phyloP scores from a whole-genome alignment of 2,888 invertebrate genomes.

The Blera fallax region DNA sequence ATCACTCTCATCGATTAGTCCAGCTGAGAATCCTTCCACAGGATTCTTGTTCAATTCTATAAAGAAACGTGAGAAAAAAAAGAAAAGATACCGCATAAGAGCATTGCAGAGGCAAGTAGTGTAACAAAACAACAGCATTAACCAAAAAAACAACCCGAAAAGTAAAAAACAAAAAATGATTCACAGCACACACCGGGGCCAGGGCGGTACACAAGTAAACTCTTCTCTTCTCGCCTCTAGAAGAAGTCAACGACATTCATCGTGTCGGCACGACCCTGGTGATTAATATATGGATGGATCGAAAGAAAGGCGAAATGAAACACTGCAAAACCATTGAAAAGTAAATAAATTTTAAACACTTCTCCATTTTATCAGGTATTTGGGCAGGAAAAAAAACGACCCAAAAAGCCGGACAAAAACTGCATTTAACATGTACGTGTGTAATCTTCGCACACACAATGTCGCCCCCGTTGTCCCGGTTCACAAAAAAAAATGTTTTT shows the following conservation, averaged over 20 bases:
- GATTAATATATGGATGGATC: conserved; percentile 23
- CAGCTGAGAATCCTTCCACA: conserved; percentile 99
- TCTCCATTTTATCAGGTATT: conserved; percentile 8
- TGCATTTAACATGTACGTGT: conserved; percentile 32
- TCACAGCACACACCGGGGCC: conserved; percentile 40
- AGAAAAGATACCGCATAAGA: conserved; percentile 48
- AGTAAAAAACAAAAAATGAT: conserved; percentile 38
- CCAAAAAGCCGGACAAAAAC: background rate
- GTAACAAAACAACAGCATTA: conserved; percentile 28
- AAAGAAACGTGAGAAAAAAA: conserved; percentile 79
- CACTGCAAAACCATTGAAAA: background rate
- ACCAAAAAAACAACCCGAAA: conserved; percentile 22
- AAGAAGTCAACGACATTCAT: conserved; percentile 69
- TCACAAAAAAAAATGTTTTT: conserved; percentile 29
- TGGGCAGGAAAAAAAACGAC: background rate
- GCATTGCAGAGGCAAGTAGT: conserved; percentile 24
- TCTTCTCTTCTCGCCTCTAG: conserved; percentile 33
- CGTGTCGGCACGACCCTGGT: conserved; percentile 49
- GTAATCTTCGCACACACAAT: conserved; percentile 29
- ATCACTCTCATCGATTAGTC: conserved; percentile 99
- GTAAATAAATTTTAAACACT: conserved; percentile 14
- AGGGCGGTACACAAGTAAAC: conserved; percentile 37
- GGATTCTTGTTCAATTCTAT: conserved; percentile 99
- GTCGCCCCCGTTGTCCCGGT: conserved; percentile 61
- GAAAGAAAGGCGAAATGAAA: conserved; percentile 2